Conservation (phyloP, 2,113 vertebrate genomes). For the Oreotrochilus melanogaster region DNA sequence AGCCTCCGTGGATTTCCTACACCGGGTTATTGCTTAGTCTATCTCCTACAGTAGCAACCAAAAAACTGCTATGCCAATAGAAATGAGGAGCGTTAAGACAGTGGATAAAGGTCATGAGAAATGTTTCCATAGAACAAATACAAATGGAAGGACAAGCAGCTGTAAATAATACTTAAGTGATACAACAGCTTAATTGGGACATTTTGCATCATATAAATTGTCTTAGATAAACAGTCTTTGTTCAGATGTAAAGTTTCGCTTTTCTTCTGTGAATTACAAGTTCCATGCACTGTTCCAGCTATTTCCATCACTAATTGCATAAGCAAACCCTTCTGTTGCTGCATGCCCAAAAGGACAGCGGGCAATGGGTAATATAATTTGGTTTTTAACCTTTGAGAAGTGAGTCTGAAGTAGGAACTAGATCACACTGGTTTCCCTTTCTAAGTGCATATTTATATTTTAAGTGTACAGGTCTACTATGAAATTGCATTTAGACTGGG, state of each 20-base stretch:
- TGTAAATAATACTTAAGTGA: neutral
- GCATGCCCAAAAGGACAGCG: neutral
- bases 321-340: neutral
- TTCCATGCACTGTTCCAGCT: neutral
- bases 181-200: neutral
- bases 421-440: neutral
- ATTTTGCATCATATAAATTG: neutral
- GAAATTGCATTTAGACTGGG: neutral
- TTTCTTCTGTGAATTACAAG: neutral
- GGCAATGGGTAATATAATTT: neutral
- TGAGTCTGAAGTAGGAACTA: neutral
- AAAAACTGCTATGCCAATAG: neutral
- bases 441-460: neutral
- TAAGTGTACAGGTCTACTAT: neutral
- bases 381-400: neutral
- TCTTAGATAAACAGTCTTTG: neutral
- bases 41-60: neutral
- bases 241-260: neutral
- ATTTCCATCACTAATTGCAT: neutral
- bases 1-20: no score
- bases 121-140: neutral
- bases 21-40: neutral
- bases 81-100: neutral
- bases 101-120: slow-evolving; percentile 4
- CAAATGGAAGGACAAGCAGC: neutral